phyloP scores from a whole-genome alignment of 2,797 vertebrate genomes.

The Melanotaenia boesemani region DNA sequence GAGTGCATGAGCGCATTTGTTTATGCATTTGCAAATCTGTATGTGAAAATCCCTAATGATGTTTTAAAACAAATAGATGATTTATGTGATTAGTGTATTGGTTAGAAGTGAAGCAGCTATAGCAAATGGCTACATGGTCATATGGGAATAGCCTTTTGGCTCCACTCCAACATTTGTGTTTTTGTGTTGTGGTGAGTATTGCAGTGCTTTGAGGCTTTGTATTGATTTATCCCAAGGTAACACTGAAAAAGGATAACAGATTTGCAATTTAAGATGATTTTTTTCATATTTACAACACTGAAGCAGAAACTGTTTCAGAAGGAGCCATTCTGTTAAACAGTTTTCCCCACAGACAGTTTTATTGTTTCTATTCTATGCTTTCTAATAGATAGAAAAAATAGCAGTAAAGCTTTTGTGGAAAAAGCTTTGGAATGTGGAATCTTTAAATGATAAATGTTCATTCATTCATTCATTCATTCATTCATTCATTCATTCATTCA shows the following conservation, averaged over 20 bases:
- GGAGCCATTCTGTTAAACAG: background rate
- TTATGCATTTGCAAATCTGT: slow-evolving; percentile 33
- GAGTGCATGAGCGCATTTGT: slow-evolving; percentile 41
- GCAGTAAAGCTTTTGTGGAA: background rate
- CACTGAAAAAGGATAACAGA: background rate
- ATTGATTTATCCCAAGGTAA: slow-evolving; percentile 1
- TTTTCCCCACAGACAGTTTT: background rate
- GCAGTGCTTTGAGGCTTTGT: slow-evolving; percentile 51
- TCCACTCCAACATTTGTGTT: slow-evolving; percentile 80
- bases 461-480: no score
- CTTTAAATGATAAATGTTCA: no score
- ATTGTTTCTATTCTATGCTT: background rate
- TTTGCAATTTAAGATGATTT: background rate
- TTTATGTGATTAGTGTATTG: slow-evolving; percentile 94
- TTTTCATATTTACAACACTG: background rate
- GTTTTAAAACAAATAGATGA: slow-evolving; percentile 93
- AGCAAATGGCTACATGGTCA: slow-evolving; percentile 84
- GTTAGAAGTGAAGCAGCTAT: slow-evolving; percentile 80
- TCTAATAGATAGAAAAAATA: background rate
- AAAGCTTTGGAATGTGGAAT: background rate
- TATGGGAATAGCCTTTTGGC: slow-evolving; percentile 81
- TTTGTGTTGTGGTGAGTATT: slow-evolving; percentile 4
- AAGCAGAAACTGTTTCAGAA: background rate
- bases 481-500: no score
- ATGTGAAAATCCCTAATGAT: slow-evolving; percentile 85